Conservation (phyloP, 2,113 vertebrate genomes). For the Chionis minor region DNA sequence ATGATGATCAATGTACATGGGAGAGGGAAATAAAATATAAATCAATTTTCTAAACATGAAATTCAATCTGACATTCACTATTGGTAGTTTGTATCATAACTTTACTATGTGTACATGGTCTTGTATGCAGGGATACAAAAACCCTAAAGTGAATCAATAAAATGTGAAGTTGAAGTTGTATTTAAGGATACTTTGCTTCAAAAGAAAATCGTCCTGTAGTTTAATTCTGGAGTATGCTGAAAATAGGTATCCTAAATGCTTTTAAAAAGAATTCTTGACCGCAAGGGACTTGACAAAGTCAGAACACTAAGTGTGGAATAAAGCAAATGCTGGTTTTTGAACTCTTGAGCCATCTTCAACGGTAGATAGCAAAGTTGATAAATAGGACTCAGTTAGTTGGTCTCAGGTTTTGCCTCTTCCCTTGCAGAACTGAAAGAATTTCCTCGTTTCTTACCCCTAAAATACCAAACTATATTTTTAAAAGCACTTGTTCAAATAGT, state of each 20-base stretch:
- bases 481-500: not conserved
- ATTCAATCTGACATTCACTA: not conserved
- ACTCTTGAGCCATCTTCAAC: not conserved
- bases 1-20: not conserved
- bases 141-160: not conserved
- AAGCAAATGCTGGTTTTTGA: not conserved
- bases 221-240: not conserved
- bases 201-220: not conserved
- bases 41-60: not conserved
- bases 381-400: not conserved
- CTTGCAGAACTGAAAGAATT: not conserved
- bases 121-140: not conserved
- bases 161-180: not conserved
- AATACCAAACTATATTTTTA: not conserved
- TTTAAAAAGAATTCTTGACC: not conserved
- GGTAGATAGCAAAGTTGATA: not conserved
- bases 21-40: not conserved
- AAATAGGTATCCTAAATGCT: not conserved
- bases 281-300: not conserved
- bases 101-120: not conserved
- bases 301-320: not conserved
- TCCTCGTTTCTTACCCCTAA: not conserved
- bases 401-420: not conserved
- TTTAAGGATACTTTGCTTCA: not conserved
- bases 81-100: not conserved